phyloP scores from a whole-genome alignment of 2,888 invertebrate genomes.

The Drosophila robusta region DNA sequence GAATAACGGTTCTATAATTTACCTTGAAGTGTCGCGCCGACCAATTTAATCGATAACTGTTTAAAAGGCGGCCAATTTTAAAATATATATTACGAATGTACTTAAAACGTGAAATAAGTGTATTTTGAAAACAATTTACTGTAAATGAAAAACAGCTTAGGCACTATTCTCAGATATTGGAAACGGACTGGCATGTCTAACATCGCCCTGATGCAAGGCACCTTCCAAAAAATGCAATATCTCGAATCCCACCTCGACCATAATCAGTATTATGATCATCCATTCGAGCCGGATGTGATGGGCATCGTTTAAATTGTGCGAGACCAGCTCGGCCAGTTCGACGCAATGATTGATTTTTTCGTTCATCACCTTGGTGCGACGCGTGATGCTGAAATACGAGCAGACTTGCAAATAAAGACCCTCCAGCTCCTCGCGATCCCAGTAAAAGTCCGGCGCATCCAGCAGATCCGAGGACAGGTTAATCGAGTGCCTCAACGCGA shows the following conservation, averaged over 20 bases:
- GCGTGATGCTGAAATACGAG: conserved; percentile 92
- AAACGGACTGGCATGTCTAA: conserved; percentile 19
- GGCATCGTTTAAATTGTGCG: conserved; percentile 94
- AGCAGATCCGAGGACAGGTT: conserved; percentile 97
- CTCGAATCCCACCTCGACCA: conserved; percentile 97
- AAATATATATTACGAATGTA: conserved; percentile 2
- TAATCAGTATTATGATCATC: conserved; percentile 98
- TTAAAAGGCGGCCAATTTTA: conserved; percentile 9
- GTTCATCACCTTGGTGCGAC: conserved; percentile 97
- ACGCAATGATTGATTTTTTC: conserved; percentile 97
- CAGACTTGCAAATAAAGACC: conserved; percentile 92
- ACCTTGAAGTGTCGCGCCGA: not conserved
- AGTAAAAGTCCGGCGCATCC: conserved; percentile 98
- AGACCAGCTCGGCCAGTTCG: conserved; percentile 94
- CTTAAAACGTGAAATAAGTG: conserved; percentile 11
- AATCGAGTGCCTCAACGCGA: conserved; percentile 94
- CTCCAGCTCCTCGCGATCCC: conserved; percentile 97
- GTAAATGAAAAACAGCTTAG: conserved; percentile 25
- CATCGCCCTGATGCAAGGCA: conserved; percentile 25
- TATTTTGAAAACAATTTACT: conserved; percentile 28
- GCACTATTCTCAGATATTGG: conserved; percentile 33
- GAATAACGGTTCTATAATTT: no score
- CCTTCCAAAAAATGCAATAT: conserved; percentile 88
- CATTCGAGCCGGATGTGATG: conserved; percentile 97
- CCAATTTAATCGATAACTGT: conserved; percentile 10